phyloP scores from a whole-genome alignment of 2,888 invertebrate genomes.

The Pristionchus japonicus region DNA sequence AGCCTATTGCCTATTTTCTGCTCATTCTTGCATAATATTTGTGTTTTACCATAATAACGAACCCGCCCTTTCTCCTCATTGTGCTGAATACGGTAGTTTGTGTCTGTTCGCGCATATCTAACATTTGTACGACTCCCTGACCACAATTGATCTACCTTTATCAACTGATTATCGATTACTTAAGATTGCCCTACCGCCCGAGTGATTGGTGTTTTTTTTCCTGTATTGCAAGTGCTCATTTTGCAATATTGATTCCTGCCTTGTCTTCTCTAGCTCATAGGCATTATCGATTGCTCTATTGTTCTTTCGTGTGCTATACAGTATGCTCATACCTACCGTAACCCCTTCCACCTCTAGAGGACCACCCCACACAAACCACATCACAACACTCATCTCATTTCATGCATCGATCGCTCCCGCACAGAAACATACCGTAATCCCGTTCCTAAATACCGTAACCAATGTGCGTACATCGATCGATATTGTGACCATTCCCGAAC shows the following conservation, averaged over 20 bases:
- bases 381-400: not conserved
- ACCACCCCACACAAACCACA: not conserved
- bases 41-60: conserved; percentile 15
- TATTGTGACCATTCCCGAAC: not conserved
- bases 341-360: not conserved
- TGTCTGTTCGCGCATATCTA: not conserved
- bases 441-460: no score
- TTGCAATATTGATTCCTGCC: no score
- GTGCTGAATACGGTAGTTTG: not conserved
- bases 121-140: not conserved
- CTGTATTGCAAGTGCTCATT: not conserved
- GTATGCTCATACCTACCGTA: conserved; percentile 11
- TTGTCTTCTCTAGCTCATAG: not conserved
- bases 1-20: not conserved
- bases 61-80: not conserved
- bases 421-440: not conserved
- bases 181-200: not conserved
- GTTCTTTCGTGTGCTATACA: not conserved
- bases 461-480: not conserved
- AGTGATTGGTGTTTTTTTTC: not conserved
- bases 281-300: conserved; percentile 14
- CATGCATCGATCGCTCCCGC: conserved; percentile 12
- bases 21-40: conserved; percentile 21
- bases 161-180: not conserved
- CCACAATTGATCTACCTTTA: not conserved